Percentiles rank a stretch among this genome's conserved stretches.
Evolutionary conservation across 2,888 invertebrate genomes (phyloP).

Genomic region (Ichneumoninae sp.): DNA sequence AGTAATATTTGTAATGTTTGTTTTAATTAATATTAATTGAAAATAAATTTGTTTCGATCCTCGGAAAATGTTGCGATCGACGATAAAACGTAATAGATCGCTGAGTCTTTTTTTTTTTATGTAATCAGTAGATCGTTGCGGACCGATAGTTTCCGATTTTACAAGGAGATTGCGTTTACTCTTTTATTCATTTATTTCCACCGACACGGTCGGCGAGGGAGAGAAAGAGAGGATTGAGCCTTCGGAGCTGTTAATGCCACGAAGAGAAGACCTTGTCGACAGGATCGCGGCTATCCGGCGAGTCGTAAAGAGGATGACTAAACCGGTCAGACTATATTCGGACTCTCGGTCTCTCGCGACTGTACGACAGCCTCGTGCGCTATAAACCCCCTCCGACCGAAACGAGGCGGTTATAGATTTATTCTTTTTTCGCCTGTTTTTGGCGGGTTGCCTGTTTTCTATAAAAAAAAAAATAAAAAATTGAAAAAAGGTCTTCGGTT

Average conservation of each 20-base stretch:
- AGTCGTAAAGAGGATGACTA: slow-evolving; percentile 68
- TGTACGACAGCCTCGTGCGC: slow-evolving; percentile 45
- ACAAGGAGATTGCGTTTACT: neutral
- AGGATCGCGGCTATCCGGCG: slow-evolving; percentile 55
- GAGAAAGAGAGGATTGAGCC: neutral
- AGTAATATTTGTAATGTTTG: too few species aligned
- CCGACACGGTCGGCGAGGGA: neutral
- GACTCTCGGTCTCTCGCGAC: slow-evolving; percentile 62
- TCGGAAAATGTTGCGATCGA: neutral
- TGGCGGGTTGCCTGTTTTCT: slow-evolving; percentile 61
- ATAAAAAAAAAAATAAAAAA: neutral
- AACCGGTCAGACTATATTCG: slow-evolving; percentile 72
- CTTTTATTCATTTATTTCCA: neutral
- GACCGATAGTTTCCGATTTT: neutral
- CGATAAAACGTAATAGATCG: neutral
- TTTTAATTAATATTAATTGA: too few species aligned
- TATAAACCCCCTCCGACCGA: slow-evolving; percentile 57
- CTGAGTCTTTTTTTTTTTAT: neutral
- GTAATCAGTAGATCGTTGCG: neutral
- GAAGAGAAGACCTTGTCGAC: slow-evolving; percentile 67
- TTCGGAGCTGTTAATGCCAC: slow-evolving; percentile 33
- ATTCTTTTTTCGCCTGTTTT: slow-evolving; percentile 52
- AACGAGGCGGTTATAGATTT: slow-evolving; percentile 24
- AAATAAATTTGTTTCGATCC: neutral
- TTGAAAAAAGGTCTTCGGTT: neutral